phyloP scores from a whole-genome alignment of 2,888 invertebrate genomes.

The Amiota communis region DNA sequence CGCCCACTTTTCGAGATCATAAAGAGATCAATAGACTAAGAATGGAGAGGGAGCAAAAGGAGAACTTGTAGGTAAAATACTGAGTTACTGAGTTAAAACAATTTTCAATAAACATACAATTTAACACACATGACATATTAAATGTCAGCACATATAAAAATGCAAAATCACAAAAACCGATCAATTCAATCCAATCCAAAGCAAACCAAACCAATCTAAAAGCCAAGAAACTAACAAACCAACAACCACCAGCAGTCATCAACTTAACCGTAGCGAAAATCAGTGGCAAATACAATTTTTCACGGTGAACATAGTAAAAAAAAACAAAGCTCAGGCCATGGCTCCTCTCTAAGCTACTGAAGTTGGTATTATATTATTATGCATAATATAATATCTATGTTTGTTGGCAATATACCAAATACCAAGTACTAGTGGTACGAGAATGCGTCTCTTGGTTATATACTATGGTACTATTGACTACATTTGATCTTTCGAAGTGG shows the following conservation, averaged over 20 bases:
- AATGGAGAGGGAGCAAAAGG: not conserved
- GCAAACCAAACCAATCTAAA: not conserved
- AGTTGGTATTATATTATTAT: not conserved
- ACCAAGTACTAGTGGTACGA: no score
- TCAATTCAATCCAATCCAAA: not conserved
- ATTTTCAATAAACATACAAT: constrained; percentile 34
- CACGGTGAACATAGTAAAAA: constrained; percentile 8
- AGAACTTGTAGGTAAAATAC: constrained; percentile 10
- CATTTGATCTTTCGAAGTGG: not conserved
- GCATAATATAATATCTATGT: no score
- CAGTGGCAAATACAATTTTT: constrained; percentile 27
- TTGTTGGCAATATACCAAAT: no score
- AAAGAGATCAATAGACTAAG: not conserved
- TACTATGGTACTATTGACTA: no score
- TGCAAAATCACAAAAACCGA: constrained; percentile 11
- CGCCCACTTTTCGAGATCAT: constrained; percentile 32
- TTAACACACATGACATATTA: constrained; percentile 30
- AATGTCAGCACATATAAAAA: constrained; percentile 28
- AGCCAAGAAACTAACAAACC: not conserved
- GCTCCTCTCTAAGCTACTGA: not conserved
- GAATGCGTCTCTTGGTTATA: not conserved
- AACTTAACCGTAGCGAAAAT: constrained; percentile 7
- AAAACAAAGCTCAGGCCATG: not conserved
- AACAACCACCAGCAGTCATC: no score
- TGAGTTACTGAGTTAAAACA: constrained; percentile 21